Conservation (phyloP, 2,888 invertebrate genomes). For the Pyrochroa serraticornis region DNA sequence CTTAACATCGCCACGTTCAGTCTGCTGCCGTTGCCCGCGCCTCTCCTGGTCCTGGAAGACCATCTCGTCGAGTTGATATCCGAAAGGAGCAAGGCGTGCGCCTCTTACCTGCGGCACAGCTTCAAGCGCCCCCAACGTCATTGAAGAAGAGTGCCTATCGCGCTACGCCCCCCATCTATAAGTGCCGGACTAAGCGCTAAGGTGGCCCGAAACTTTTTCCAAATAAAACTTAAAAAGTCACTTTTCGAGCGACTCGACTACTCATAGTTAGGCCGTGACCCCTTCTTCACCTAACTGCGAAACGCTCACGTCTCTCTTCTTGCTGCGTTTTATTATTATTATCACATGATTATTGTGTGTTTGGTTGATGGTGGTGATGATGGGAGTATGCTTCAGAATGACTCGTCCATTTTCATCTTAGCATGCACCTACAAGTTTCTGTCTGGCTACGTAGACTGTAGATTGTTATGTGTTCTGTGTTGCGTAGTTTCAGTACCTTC, state of each 20-base stretch:
- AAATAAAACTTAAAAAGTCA: constrained; percentile 18
- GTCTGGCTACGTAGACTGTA: constrained; percentile 47
- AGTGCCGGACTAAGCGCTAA: constrained; percentile 37
- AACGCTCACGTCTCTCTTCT: constrained; percentile 41
- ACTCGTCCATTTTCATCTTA: constrained; percentile 35
- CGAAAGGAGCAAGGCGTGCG: constrained; percentile 69
- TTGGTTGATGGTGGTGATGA: constrained; percentile 34
- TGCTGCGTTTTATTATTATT: constrained; percentile 39
- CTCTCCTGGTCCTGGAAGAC: constrained; percentile 62
- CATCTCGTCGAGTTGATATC: constrained; percentile 66
- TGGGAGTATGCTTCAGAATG: constrained; percentile 40
- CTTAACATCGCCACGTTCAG: constrained; percentile 64
- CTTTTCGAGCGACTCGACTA: constrained; percentile 38
- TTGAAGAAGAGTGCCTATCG: constrained; percentile 20
- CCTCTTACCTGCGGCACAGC: constrained; percentile 71
- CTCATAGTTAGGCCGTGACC: constrained; percentile 37
- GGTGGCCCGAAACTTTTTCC: constrained; percentile 48
- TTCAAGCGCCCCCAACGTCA: constrained; percentile 58
- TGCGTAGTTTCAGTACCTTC: constrained; percentile 24
- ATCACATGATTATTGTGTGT: constrained; percentile 29
- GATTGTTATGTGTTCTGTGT: constrained; percentile 45
- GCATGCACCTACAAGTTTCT: constrained; percentile 49
- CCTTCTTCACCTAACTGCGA: constrained; percentile 41
- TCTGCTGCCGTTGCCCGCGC: constrained; percentile 56
- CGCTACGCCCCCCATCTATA: constrained; percentile 18